These are phyloP conservation scores for Lutraria rhynchaena DNA, from an alignment of 1,140 invertebrate species.

Conservation along the genomic window DNA sequence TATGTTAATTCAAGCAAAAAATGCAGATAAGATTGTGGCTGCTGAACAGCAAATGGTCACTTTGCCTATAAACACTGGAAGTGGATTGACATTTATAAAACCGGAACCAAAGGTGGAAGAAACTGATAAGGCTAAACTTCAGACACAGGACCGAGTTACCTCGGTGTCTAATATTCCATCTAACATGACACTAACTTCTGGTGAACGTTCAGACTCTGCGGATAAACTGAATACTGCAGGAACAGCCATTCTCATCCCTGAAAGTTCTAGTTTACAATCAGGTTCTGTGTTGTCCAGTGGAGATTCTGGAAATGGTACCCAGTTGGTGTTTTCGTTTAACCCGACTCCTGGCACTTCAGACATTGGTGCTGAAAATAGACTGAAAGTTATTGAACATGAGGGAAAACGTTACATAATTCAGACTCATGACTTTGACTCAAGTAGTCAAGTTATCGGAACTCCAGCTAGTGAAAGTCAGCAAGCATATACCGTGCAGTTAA, in stretches of 20 bases:
- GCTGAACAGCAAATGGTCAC: background rate
- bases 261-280: background rate
- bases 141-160: background rate
- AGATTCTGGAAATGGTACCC: background rate
- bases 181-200: background rate
- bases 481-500: constrained; percentile 14
- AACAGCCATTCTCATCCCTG: no score
- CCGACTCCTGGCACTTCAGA: constrained; percentile 14
- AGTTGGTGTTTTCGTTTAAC: constrained; percentile 33
- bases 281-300: constrained; percentile 1
- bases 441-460: background rate
- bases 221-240: no score
- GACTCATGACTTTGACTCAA: constrained; percentile 13
- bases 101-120: constrained; percentile 10
- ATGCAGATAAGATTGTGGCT: background rate
- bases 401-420: constrained; percentile 56
- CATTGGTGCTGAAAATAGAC: background rate
- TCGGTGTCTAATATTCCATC: background rate
- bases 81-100: background rate
- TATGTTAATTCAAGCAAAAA: background rate
- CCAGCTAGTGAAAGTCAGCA: background rate
- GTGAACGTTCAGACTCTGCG: no score
- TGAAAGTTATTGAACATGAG: constrained; percentile 43
- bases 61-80: background rate
- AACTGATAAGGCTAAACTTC: background rate